Evolutionary conservation across 2,888 invertebrate species (phyloP), one percentile per base, ranked within the genome.

Genomic region (Synanthedon andrenaeformis): DNA sequence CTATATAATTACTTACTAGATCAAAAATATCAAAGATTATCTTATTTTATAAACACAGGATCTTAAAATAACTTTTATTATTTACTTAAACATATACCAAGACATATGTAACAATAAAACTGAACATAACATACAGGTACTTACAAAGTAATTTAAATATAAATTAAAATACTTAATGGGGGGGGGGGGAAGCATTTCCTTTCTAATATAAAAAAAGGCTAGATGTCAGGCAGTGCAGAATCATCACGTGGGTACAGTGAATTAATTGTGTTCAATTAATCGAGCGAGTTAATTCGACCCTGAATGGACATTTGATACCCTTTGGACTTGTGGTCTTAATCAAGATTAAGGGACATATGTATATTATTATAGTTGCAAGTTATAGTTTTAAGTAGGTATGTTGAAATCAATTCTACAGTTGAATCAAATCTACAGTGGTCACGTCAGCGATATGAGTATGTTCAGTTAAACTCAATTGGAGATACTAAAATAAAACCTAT

Each of bases 201-300:
- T n/a, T 13, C 45, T 13, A 45, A 13, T 14, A 13, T 45, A 45
- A 45, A 45, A 59, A n/a, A 35, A 35, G 10, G 35, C 8, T 35
- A 35, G 35, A 35, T 23, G 23, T 23, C 35, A 35, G 35, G 10
- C 35, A 35, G 35, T 35, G 35, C 35, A 35, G 35, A 35, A 35
- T 10, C 35, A 35, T 35, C 10, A 35, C 10, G 35, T 35, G 45
- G 13, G 13, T 45, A 45, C 45, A 35, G 45, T 45, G 13, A 49
- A 23, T 58, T 66, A 68, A 66, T 69, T 69, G 66, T 59, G 49
- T 58, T 61, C 63, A 64, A 70, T 69, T 64, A 66, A 64, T 68
- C 62, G 62, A 59, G 57, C 54, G 56, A 57, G 58, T 57, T 52
- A 35, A 49, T 23, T 12, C 59, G 67, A 59, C 70, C 69, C 58